These are phyloP conservation scores for Drosophila novamexicana DNA, from an alignment of 1,140 invertebrate genomes.

Conservation along the genomic window DNA sequence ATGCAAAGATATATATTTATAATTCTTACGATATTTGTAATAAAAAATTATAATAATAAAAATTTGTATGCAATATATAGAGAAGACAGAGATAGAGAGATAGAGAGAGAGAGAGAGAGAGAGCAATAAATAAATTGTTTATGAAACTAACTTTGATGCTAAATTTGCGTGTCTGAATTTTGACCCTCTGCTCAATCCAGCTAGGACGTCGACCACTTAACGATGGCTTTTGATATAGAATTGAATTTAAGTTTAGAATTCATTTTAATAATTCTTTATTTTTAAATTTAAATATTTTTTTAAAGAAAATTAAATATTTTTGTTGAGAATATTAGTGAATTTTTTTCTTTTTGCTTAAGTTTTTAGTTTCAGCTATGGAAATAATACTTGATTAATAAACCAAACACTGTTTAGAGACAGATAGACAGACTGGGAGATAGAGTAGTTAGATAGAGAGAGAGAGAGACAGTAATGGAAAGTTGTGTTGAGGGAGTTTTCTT, in stretches of 20 bases:
- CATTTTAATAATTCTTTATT: slow-evolving; percentile 42
- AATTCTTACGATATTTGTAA: slow-evolving; percentile 40
- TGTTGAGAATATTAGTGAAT: slow-evolving; percentile 17
- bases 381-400: slow-evolving; percentile 48
- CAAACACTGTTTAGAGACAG: slow-evolving; percentile 33
- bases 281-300: slow-evolving; percentile 44
- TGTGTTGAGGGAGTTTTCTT: slow-evolving; percentile 50
- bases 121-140: slow-evolving; percentile 76
- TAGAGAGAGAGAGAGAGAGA: slow-evolving; percentile 65
- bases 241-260: slow-evolving; percentile 64
- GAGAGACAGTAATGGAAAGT: slow-evolving; percentile 50
- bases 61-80: slow-evolving; percentile 73
- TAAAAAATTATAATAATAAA: slow-evolving; percentile 55
- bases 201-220: slow-evolving; percentile 84
- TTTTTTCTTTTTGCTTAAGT: slow-evolving; percentile 33
- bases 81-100: slow-evolving; percentile 50
- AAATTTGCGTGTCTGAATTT: slow-evolving; percentile 85
- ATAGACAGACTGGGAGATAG: slow-evolving; percentile 33
- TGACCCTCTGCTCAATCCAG: slow-evolving; percentile 84
- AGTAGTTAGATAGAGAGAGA: not conserved
- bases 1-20: slow-evolving; percentile 16
- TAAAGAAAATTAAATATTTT: slow-evolving; percentile 55
- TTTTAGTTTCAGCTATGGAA: slow-evolving; percentile 43
- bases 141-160: slow-evolving; percentile 85
- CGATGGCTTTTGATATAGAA: slow-evolving; percentile 79